Evolutionary conservation across 2,797 vertebrate species (phyloP), one percentile per base, ranked within the genome.

Genomic region (Phyllotis vaccarum): DNA sequence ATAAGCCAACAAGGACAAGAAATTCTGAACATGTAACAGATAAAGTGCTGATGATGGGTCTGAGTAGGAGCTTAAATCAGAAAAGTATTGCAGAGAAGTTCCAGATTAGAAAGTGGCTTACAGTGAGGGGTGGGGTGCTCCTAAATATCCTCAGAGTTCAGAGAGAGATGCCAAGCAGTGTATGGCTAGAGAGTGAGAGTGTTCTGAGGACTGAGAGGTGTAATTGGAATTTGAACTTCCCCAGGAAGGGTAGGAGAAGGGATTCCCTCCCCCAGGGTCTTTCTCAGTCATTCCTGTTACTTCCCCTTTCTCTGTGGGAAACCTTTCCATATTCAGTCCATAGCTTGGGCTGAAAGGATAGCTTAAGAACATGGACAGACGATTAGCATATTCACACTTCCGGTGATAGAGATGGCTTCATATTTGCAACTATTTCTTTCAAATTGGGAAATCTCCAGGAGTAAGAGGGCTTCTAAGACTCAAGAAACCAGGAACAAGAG

Each of bases 271-370:
- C 49, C 10, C 1, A 22, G 34, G 52, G 24, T 19, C 7, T 10
- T 91, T 72, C 66, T 7, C 14, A 62, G 37, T 75, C 54, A 64
- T 24, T 34, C 3, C 52, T 34, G 6, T 34, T 60, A 9, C 79
- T 81, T 40, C 52, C 22, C 56, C 21, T 62, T 74, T 80, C 49
- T 75, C 34, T 43, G 6, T 43, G 81, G 64, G 87, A 72, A 21
- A 0, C 14, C 49, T 79, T 80, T 68, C n/a, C 22, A 6, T 79
- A 93, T 70, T 85, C 83, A 56, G 79, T 88, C 79, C 64, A 52
- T 62, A 87, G 6, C n/a, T 86, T 86, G 31, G 76, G 17, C 24
- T 72, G 58, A 75, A 93, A 91, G 83, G 72, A n/a, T 49, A 92
- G 75, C 8, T 40, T 21, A 89, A 82, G 74, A 95, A 31, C 22